Evolutionary conservation across 2,797 vertebrate species (phyloP), one percentile per base, ranked within the genome.

Genomic region (Crocodylus rhombifer): DNA sequence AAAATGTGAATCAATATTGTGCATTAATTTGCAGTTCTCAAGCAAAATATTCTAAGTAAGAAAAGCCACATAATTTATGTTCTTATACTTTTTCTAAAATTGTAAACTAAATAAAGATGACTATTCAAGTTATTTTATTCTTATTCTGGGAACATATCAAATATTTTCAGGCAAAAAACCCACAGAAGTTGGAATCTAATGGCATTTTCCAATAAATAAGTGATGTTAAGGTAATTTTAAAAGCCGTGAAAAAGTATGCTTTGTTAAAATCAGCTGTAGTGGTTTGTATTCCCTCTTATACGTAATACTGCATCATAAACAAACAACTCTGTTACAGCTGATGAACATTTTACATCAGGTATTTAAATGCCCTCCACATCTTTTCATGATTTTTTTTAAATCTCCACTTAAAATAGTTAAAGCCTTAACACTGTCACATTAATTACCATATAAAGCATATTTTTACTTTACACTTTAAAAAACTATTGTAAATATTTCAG

Each of bases 11-110:
- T 82, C 75, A 80, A 51, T 90, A 82, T 25, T 87, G 57, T 16
- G 60, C 85, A 85, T 82, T 79, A 93, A 87, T 55, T 84, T 77
- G 61, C 21, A 94, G 88, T 77, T 90, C 84, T 82, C 64, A 80
- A 80, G 69, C 78, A 88, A 86, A 87, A 83, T 60, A 77, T 2
- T 4, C 3, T n/a, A 36, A 60, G 80, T 80, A 74, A 93, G 63
- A 83, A 69, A 85, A 63, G 73, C 6, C 17, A 80, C 30, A 33
- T 82, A 91, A 87, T 73, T 51, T 42, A 36, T 13, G 51, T 15
- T 30, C 15, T 65, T 65, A 65, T 8, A 18, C 7, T 17, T n/a
- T 20, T 5, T 21, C 23, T 25, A 30, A n/a, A 65, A 65, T 17
- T 30, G 14, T 23, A 25, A 42, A 73, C 2, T 25, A 36, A 25